phyloP scores from a whole-genome alignment of 2,888 invertebrate genomes.

The Netelia inedita region DNA sequence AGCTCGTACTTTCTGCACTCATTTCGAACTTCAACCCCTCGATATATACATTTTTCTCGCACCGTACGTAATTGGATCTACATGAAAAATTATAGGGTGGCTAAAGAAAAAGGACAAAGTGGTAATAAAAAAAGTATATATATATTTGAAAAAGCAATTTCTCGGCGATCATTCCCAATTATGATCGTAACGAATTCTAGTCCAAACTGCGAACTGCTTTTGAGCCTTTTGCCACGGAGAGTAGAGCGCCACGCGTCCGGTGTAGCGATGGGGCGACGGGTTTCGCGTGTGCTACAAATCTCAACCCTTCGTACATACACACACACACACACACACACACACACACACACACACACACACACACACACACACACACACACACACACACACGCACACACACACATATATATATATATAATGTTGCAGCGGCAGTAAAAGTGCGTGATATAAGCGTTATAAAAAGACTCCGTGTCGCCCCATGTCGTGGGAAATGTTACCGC shows the following conservation, averaged over 20 bases:
- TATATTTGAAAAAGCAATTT: constrained; percentile 75
- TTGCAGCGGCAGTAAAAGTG: constrained; percentile 41
- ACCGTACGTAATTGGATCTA: constrained; percentile 36
- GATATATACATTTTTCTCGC: constrained; percentile 33
- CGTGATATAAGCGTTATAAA: constrained; percentile 62
- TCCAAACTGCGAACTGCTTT: constrained; percentile 64
- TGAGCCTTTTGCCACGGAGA: constrained; percentile 50
- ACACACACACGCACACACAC: neutral
- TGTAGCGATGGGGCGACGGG: constrained; percentile 68
- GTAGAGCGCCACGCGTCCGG: constrained; percentile 76
- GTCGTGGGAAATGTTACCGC: constrained; percentile 80
- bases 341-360: constrained; percentile 20
- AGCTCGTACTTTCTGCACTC: constrained; percentile 16
- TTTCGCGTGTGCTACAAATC: constrained; percentile 75
- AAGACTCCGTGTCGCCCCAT: constrained; percentile 52
- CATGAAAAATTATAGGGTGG: constrained; percentile 51
- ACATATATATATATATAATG: constrained; percentile 13
- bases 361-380: constrained; percentile 17
- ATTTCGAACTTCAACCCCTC: constrained; percentile 41
- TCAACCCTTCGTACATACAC: constrained; percentile 71
- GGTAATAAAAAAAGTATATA: constrained; percentile 27
- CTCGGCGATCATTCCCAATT: constrained; percentile 82
- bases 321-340: neutral
- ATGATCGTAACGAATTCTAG: constrained; percentile 81
- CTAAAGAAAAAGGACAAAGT: constrained; percentile 36